Evolutionary conservation across 2,888 invertebrate genomes (phyloP).

Genomic region (Hecatera dysodea): DNA sequence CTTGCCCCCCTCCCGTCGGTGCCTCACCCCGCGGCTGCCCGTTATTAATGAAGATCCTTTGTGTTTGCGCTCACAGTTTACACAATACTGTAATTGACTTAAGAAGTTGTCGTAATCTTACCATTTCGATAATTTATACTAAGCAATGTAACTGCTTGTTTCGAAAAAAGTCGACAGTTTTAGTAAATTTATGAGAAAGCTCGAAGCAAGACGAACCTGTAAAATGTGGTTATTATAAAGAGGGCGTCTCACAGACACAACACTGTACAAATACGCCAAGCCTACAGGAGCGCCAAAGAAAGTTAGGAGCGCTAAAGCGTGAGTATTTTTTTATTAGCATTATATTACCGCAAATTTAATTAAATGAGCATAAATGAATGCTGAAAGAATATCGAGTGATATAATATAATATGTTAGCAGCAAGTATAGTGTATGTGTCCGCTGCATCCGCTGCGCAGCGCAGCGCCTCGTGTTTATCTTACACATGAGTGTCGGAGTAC

Average conservation of each 20-base stretch:
- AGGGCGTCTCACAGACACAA: too few relatives aligned
- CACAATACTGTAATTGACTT: constrained; percentile 33
- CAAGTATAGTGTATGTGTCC: not conserved
- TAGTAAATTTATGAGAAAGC: not conserved
- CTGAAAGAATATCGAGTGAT: not conserved
- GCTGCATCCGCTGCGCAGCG: not conserved
- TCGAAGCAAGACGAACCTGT: not conserved
- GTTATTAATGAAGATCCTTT: constrained; percentile 44
- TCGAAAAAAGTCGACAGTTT: too few relatives aligned
- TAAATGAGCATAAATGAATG: too few relatives aligned
- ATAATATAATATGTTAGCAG: too few relatives aligned
- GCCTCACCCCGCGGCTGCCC: not conserved
- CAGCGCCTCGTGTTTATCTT: constrained; percentile 15
- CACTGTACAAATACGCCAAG: too few relatives aligned
- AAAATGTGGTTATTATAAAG: too few relatives aligned
- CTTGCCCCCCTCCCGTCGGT: not conserved
- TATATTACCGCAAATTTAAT: too few relatives aligned
- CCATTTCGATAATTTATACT: constrained; percentile 15
- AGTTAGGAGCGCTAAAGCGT: too few relatives aligned
- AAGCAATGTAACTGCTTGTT: constrained; percentile 2
- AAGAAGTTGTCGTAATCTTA: constrained; percentile 3
- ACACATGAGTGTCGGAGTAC: constrained; percentile 21
- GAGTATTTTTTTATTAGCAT: too few relatives aligned
- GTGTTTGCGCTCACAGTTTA: constrained; percentile 32
- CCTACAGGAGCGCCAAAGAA: too few relatives aligned